phyloP scores from a whole-genome alignment of 2,113 vertebrate species.

The Zeus faber region DNA sequence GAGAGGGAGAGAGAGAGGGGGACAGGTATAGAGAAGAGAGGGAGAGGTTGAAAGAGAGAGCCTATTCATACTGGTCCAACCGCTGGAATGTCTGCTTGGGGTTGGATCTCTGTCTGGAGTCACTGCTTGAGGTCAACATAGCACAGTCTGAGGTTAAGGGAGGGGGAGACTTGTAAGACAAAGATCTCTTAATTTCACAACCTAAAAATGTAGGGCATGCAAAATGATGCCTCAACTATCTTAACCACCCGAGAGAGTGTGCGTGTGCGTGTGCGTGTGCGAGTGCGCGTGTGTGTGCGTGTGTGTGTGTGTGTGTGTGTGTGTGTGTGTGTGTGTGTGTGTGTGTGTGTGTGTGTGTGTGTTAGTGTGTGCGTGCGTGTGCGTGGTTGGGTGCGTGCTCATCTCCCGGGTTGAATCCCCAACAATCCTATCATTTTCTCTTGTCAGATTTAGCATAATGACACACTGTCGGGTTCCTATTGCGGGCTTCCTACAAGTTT shows the following conservation, averaged over 20 bases:
- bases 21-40: background rate
- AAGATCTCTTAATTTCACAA: background rate
- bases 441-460: background rate
- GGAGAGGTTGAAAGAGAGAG: background rate
- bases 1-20: constrained; percentile 1
- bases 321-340: constrained; percentile 3
- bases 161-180: background rate
- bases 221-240: background rate
- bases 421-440: constrained; percentile 1
- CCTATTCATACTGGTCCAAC: constrained; percentile 40
- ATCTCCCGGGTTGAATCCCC: constrained; percentile 1
- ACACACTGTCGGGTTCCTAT: background rate
- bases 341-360: constrained; percentile 2
- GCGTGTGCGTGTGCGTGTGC: constrained; percentile 1
- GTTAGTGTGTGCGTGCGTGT: background rate
- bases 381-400: background rate
- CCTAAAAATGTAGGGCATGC: background rate
- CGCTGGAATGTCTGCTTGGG: constrained; percentile 63
- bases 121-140: constrained; percentile 4
- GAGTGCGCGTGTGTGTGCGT: background rate
- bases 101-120: constrained; percentile 24
- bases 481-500: too few relatives aligned
- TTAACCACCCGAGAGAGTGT: background rate
- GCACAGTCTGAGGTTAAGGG: background rate
- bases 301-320: constrained; percentile 1